Evolutionary conservation across 2,113 vertebrate genomes (phyloP), one percentile per base, ranked within the genome.

Genomic region (Onychostoma macrolepis): DNA sequence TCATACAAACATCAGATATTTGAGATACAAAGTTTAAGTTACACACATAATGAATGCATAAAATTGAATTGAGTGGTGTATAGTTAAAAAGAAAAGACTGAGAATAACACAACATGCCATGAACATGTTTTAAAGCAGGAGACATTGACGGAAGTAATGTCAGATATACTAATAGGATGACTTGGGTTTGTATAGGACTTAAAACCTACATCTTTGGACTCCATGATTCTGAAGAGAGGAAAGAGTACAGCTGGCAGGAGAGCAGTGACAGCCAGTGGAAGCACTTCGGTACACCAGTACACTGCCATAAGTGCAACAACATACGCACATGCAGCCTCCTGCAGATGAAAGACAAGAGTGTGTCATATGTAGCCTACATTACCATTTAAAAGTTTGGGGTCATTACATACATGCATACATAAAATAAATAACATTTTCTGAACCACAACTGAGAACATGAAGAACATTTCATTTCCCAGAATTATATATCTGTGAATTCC

Each of bases 281-380:
- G 90, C 43, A 97, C 97, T 91, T 99, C 98, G 0, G 97, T 98
- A 91, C 98, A 98, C 98, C 98, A 99, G 89, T 95, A 99, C 26
- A 96, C 91, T 1, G 98, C 98, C 98, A 99, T 99, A 85, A 99
- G 90, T 79, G 94, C 90, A 67, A 99, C 96, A 79, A 97, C 89
- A 2, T 97, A 99, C 2, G 94, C 96, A 90, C 98, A 99, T 58
- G 90, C 94, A 2, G 96, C 96, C 84, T 96, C 95, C 98, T 99
- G 92, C 74, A 93, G 12, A 72, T 9, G 67, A n/a, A 9, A 85
- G 58, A 63, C 24, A 74, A 53, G 38, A 72, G 56, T 24, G 56
- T 61, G 56, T 61, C 24, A 61, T 24, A 10, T 61, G n/a, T 61
- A 36, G 33, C 3, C 33, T 36, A 61, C 56, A 61, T n/a, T 61